Evolutionary conservation across 1,140 invertebrate genomes (phyloP).

Genomic region (Bombus waltoni): DNA sequence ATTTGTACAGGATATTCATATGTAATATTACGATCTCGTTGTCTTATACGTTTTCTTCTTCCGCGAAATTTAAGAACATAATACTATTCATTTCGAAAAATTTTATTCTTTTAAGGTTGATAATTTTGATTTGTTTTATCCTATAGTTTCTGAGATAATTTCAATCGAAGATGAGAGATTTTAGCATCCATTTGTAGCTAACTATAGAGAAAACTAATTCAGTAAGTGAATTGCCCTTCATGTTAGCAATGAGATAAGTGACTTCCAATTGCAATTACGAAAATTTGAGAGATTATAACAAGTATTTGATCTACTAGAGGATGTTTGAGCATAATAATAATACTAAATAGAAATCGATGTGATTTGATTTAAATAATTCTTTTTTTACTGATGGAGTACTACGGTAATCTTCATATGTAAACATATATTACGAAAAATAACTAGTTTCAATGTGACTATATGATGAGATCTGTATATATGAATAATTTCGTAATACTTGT

Average conservation of each 20-base stretch:
- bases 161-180: neutral
- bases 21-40: too few species aligned
- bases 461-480: too few species aligned
- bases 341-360: neutral
- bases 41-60: neutral
- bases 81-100: neutral
- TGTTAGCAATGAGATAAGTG: conserved; percentile 17
- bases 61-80: neutral
- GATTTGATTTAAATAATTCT: neutral
- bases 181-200: neutral
- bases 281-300: neutral
- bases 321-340: neutral
- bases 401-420: neutral
- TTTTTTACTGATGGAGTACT: neutral
- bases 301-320: conserved; percentile 1
- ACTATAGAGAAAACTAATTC: conserved; percentile 9
- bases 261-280: conserved; percentile 22
- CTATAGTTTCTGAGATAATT: neutral
- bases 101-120: neutral
- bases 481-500: neutral
- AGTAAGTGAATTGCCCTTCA: neutral
- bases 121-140: neutral
- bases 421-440: conserved; percentile 2
- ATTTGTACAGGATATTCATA: too few species aligned
- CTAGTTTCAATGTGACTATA: neutral